Base-by-base conservation (phyloP, 2,113 vertebrate genomes). In the Mobula birostris region DNA sequence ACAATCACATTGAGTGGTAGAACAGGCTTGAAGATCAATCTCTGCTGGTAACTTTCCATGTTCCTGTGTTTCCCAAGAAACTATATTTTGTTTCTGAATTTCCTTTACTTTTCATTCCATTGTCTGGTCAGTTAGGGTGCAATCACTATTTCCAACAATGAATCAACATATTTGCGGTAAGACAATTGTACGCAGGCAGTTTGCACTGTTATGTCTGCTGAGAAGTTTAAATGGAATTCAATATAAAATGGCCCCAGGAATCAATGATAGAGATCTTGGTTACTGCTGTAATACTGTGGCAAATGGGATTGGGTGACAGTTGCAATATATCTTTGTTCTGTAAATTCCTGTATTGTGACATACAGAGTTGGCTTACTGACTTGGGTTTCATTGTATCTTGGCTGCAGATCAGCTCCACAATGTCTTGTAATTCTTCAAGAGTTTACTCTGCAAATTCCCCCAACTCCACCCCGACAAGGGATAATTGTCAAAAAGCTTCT, bases 91-190 rank as follows among this genome's bases (percentile, higher is more conserved):
- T 14, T 66, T 66, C 85, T 66, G 29, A n/a, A 66, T 66, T n/a
- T 32, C 66, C 19, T 66, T 29, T 32, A 27, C 21, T 90, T 63
- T 17, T 63, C 29, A 63, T 63, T 88, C 58, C 61, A 63, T 66
- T 32, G 85, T 58, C 48, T 85, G 48, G 56, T 9, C 8, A 66
- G 29, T 90, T 61, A 90, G 61, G 85, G 32, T 32, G 66, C 17
- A 61, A 90, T 90, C 12, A 87, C 63, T 5, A 6, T 68, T 90
- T 68, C 61, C 85, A 66, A 90, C 2, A 3, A 29, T 90, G 61
- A 90, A 61, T 90, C 85, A 90, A 90, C 61, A 90, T n/a, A 66
- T 19, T 90, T 68, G 29, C 0, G 85, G n/a, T n/a, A 90, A 68
- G 21, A 83, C 40, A 83, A 83, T 27, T 32, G 61, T 68, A 68